Evolutionary conservation across 2,797 vertebrate species (phyloP), one percentile per base, ranked within the genome.

Genomic region (Pseudochaenichthys georgianus): DNA sequence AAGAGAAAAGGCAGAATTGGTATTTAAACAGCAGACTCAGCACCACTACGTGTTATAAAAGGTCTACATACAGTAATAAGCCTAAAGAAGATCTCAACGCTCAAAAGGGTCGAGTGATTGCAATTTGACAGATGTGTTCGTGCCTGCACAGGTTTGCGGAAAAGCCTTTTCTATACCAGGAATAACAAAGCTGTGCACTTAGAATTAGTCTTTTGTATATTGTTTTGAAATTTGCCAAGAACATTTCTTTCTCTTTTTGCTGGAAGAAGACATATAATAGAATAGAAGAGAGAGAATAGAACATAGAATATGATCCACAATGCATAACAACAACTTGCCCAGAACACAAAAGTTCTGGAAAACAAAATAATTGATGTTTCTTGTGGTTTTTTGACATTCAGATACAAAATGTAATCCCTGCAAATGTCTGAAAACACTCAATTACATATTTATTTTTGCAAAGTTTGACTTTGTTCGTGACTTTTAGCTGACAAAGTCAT

Each of bases 401-500:
- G 23, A 46, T 75, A 64, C 19, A 54, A 6, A n/a, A 9, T 60
- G 45, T 38, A 47, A 63, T 79, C 60, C 21, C 60, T 63, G 70
- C 8, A 51, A 59, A 23, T 54, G 31, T 46, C 41, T 63, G 46
- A 63, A 68, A 73, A 65, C 9, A 7, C 7, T 5, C 10, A 28
- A 54, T 53, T 50, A 2, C 47, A 5, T 31, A 47, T 54, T 52
- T 53, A 0, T 31, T 64, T 64, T 59, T 63, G 45, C 61, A 54
- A 48, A 21, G 72, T 78, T 70, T 73, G 62, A 59, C 53, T 71
- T 81, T 75, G 23, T 38, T 38, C 54, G 47, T 76, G 46, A 76
- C 64, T 61, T 79, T 79, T 23, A 72, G 17, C 28, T 78, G 59
- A 59, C 53, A 77, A 62, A 73, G 75, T 16, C 80, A 57, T 50